Evolutionary conservation across 2,888 invertebrate genomes (phyloP), one percentile per base, ranked within the genome.

Genomic region (Acleris holmiana): DNA sequence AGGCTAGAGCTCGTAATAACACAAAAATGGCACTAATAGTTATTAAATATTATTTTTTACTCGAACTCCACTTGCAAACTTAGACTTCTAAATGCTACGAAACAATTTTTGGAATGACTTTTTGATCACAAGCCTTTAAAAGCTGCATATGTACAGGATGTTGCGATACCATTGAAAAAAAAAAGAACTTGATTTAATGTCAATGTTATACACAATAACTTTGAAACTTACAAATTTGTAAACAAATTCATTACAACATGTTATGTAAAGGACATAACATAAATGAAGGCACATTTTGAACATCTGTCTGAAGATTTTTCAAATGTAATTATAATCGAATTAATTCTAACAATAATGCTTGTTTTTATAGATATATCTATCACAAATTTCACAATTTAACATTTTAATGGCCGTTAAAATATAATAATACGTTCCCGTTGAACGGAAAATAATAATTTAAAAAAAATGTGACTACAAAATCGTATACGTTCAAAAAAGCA

Each of bases 91-190:
- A 47, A 71, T 25, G 74, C 78, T 76, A 71, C 76, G 81, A 74
- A 82, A 78, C 75, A 77, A 44, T 77, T 81, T 85, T 85, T 89
- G 90, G 90, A 91, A 90, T 89, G 87, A 80, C 85, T 84, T 53
- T 79, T 63, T 68, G 69, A 83, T 89, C 90, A 91, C 90, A 90
- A 90, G 89, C 89, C 90, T 90, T 90, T 62, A 67, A 67, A 57
- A 68, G 69, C 70, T 59, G 66, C 50, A 40, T 61, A 1, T 23
- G 5, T 54, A 59, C 29, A 49, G 41, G 15, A 21, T 49, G 49
- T 49, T 44, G 17, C 44, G 15, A n/a, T n/a, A 2, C 17, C 17
- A 4, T 35, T 13, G 8, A 29, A 29, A 35, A 2, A 35, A 35
- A 35, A 35, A 35, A 13, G 13, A 35, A 35, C 35, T 13, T 13